Percentiles rank a stretch among this genome's conserved stretches.
These are phyloP conservation scores for Gambusia holbrooki DNA, from an alignment of 2,113 vertebrate genomes.

Conservation along the genomic window DNA sequence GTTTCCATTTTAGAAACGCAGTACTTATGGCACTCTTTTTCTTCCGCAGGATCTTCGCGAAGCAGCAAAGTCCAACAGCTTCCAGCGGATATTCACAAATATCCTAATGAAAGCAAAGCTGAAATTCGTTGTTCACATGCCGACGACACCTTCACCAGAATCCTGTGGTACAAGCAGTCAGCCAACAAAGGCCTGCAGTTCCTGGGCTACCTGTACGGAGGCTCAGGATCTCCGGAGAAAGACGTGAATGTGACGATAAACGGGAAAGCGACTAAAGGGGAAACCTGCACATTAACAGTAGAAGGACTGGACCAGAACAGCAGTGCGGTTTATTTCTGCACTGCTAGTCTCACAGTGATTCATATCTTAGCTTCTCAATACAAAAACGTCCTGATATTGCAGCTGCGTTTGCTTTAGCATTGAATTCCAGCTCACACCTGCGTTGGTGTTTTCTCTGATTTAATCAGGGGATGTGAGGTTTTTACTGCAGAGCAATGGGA, in stretches of 20 bases:
- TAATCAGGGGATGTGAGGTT: slow-evolving; percentile 11
- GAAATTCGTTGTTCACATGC: slow-evolving; percentile 52
- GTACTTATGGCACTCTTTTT: rapidly evolving
- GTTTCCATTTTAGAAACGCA: neutral
- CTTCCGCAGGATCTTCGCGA: slow-evolving; percentile 17
- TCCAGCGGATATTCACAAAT: slow-evolving; percentile 23
- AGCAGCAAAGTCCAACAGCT: slow-evolving; percentile 27
- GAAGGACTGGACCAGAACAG: slow-evolving; percentile 6
- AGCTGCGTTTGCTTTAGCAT: neutral
- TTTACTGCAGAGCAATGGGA: neutral
- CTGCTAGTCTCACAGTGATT: slow-evolving; percentile 13
- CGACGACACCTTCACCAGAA: neutral
- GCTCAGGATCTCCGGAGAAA: neutral
- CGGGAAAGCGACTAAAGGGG: neutral
- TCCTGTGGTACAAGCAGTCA: slow-evolving; percentile 62
- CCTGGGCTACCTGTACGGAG: slow-evolving; percentile 32
- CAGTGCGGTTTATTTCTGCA: slow-evolving; percentile 48
- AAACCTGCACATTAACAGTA: slow-evolving; percentile 11
- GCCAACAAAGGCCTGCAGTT: slow-evolving; percentile 11
- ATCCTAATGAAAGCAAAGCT: neutral
- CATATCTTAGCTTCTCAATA: neutral
- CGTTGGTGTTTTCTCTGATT: neutral
- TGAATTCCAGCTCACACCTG: slow-evolving; percentile 12
- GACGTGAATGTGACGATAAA: neutral
- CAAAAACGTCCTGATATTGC: slow-evolving; percentile 38